These are phyloP conservation scores for Phalloptychus januarius DNA, from an alignment of 2,797 vertebrate species.

Conservation along the genomic window DNA sequence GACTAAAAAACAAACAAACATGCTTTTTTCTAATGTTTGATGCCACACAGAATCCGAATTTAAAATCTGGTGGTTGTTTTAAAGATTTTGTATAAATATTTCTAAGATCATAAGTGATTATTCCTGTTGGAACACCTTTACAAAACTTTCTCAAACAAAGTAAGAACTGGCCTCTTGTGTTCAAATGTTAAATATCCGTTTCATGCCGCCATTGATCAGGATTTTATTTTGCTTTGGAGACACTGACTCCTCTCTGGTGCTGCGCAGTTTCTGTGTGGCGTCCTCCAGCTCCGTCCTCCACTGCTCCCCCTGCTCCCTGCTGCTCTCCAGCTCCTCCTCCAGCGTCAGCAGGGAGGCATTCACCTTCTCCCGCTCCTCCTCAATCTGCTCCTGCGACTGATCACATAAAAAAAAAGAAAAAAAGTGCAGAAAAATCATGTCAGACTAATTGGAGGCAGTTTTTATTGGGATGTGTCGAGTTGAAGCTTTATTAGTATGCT, in stretches of 20 bases:
- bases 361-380: conserved; percentile 89
- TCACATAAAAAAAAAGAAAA: neutral
- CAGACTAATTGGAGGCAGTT: neutral
- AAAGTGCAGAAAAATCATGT: neutral
- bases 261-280: conserved; percentile 81
- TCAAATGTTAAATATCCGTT: neutral
- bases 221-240: neutral
- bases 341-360: conserved; percentile 83
- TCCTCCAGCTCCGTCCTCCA: conserved; percentile 87
- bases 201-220: neutral
- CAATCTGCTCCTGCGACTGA: conserved; percentile 88
- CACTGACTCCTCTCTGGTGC: conserved; percentile 86
- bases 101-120: neutral
- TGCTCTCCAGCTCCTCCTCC: conserved; percentile 87
- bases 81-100: neutral
- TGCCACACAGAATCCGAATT: neutral
- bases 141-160: neutral
- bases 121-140: neutral
- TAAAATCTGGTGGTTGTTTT: neutral
- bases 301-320: conserved; percentile 79
- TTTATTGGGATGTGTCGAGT: neutral
- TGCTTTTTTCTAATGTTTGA: neutral
- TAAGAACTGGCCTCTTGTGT: neutral
- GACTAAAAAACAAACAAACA: neutral
- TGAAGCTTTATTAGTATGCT: neutral